phyloP scores from a whole-genome alignment of 2,888 invertebrate species.

The Drosophila anceps region DNA sequence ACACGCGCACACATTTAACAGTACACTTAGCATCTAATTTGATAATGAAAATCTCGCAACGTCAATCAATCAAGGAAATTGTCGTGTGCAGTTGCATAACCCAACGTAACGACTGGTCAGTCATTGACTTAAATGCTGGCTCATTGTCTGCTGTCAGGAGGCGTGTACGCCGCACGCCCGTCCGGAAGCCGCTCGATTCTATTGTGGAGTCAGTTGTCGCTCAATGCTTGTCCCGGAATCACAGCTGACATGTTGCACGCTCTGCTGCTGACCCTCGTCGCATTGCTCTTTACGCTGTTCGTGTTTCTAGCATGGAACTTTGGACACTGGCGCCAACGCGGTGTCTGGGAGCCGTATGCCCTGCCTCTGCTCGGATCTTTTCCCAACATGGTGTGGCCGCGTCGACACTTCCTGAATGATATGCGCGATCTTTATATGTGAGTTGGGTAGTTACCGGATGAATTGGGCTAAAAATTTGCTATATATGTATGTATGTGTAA shows the following conservation, averaged over 20 bases:
- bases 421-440: slow-evolving; percentile 85
- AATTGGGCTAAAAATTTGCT: neutral
- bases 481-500: neutral
- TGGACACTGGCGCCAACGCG: slow-evolving; percentile 84
- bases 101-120: slow-evolving; percentile 6
- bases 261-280: slow-evolving; percentile 28
- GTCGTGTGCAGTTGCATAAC: slow-evolving; percentile 25
- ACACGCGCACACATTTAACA: neutral
- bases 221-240: slow-evolving; percentile 7
- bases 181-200: neutral
- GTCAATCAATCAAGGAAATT: slow-evolving; percentile 15
- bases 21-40: slow-evolving; percentile 40
- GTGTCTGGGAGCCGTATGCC: slow-evolving; percentile 83
- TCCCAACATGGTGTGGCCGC: slow-evolving; percentile 75
- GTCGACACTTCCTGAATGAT: slow-evolving; percentile 83
- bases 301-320: slow-evolving; percentile 82
- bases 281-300: slow-evolving; percentile 46
- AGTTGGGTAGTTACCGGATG: slow-evolving; percentile 10
- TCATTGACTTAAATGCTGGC: neutral
- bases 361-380: slow-evolving; percentile 83
- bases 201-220: slow-evolving; percentile 33
- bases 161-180: neutral
- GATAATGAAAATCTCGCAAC: slow-evolving; percentile 25
- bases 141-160: neutral
- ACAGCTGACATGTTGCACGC: slow-evolving; percentile 41